phyloP scores from a whole-genome alignment of 2,113 vertebrate species.

The Raja brachyura region DNA sequence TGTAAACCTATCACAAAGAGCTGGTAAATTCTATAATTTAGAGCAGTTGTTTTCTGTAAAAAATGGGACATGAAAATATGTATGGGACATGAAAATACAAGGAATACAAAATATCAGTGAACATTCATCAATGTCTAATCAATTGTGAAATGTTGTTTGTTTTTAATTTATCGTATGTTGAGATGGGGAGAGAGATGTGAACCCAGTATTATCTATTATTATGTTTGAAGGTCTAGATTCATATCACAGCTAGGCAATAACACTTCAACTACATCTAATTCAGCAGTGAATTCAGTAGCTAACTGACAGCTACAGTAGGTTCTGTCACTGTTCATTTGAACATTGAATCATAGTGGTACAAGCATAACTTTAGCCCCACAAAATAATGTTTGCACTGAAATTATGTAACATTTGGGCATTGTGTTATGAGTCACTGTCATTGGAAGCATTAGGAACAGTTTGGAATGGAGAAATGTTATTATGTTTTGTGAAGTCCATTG shows the following conservation, averaged over 20 bases:
- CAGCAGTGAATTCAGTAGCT: not conserved
- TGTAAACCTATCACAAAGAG: not conserved
- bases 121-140: not conserved
- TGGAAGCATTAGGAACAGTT: not conserved
- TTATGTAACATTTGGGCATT: not conserved
- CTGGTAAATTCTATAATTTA: not conserved
- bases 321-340: not conserved
- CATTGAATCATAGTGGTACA: not conserved
- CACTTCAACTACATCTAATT: not conserved
- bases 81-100: not conserved
- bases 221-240: not conserved
- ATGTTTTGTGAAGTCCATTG: not conserved
- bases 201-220: not conserved
- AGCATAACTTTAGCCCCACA: not conserved
- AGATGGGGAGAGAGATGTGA: not conserved
- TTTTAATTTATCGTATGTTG: not conserved
- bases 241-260: not conserved
- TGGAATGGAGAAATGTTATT: not conserved
- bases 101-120: not conserved
- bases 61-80: not conserved
- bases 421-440: not conserved
- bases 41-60: not conserved
- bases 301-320: not conserved
- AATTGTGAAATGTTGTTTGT: not conserved
- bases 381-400: not conserved